These are phyloP conservation scores for Leptothorax acervorum DNA, from an alignment of 2,888 invertebrate species.

Conservation along the genomic window DNA sequence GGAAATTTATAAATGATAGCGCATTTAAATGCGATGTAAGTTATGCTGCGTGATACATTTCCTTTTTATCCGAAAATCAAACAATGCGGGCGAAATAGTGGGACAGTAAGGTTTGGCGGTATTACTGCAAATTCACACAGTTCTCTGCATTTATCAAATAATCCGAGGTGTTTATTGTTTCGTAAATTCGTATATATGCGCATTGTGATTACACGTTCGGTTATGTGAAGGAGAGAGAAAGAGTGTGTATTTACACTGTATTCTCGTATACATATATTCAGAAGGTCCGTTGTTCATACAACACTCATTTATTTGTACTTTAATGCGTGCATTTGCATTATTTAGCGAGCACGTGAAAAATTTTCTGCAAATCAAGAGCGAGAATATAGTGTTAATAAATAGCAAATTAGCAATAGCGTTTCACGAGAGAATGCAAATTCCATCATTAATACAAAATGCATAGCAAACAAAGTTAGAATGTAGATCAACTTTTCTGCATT, in stretches of 20 bases:
- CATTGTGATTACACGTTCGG: constrained; percentile 4
- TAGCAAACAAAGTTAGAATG: not conserved
- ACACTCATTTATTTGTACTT: not conserved
- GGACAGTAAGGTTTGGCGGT: not conserved
- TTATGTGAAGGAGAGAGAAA: constrained; percentile 4
- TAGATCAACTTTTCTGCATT: not conserved
- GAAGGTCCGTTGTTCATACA: constrained; percentile 10
- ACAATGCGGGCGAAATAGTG: not conserved
- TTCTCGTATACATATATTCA: not conserved
- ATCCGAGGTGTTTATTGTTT: constrained; percentile 39
- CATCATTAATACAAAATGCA: not conserved
- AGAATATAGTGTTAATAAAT: not conserved
- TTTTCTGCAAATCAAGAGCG: not conserved
- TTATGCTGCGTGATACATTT: not conserved
- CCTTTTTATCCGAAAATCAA: constrained; percentile 6
- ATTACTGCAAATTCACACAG: not conserved
- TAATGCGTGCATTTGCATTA: constrained; percentile 28
- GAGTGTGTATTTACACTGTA: not conserved
- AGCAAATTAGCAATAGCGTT: not conserved
- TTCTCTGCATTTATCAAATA: constrained; percentile 24
- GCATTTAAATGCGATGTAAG: constrained; percentile 16
- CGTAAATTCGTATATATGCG: constrained; percentile 4
- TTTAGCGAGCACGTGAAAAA: not conserved
- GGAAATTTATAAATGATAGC: not conserved
- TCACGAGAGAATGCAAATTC: not conserved